Evolutionary conservation across 2,113 vertebrate genomes (phyloP), one percentile per base, ranked within the genome.

Genomic region (Notarius quadriscutis): DNA sequence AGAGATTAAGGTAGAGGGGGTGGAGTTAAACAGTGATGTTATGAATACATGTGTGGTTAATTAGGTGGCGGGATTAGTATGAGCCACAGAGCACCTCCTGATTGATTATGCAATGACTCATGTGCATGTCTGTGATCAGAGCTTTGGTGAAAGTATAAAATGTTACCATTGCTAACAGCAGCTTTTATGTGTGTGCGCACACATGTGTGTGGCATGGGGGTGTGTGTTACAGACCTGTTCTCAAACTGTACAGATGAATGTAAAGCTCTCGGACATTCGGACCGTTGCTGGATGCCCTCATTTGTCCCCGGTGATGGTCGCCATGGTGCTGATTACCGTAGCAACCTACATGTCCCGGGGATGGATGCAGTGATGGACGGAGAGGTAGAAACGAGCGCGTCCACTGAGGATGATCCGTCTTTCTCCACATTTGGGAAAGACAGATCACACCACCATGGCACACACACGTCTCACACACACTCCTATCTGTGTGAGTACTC

Each of bases 351-450:
- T 20, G 98, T 99, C 53, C 98, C 98, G 5, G 98, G 98, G 92
- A 99, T 99, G 98, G 98, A 99, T 93, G 97, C 98, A 34, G 97
- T 99, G 93, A 98, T 98, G 90, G 97, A 99, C 96, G 98, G 97
- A 91, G 98, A 99, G 93, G 98, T 99, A 97, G 98, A 96, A 95
- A 96, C 96, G 93, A 94, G 96, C 87, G 95, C 96, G 94, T 96
- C 62, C 57, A 83, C 75, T 15, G 95, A 94, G 55, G 86, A 88
- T 91, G 97, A 99, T 96, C 96, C 97, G 93, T 99, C 98, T 93
- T 99, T 99, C 96, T 99, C 97, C 92, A 99, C 98, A 91, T 99
- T 99, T 71, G 98, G 98, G 96, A 99, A 99, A 96, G 98, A 99
- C 93, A 97, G 99, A 96, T 97, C 97, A 95, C 97, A 99, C 93